Percentiles rank a stretch among this genome's conserved stretches.
Conservation (phyloP, 1,140 invertebrate genomes). For the Meloidogyne floridensis region DNA sequence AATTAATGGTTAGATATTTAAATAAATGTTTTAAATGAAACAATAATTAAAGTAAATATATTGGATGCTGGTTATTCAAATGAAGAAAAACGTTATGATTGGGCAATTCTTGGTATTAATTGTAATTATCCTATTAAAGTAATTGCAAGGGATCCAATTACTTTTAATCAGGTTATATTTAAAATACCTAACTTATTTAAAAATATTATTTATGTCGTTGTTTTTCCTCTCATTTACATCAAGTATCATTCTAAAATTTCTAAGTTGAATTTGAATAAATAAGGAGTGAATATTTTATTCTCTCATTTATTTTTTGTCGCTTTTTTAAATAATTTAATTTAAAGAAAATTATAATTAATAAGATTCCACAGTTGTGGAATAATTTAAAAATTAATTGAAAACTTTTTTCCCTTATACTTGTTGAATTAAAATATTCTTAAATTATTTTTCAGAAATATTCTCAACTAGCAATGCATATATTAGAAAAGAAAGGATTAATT, state of each 20-base stretch:
- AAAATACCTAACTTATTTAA: no score
- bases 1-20: conserved; percentile 47
- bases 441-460: conserved; percentile 42
- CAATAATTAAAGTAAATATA: conserved; percentile 41
- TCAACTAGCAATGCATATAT: conserved; percentile 30
- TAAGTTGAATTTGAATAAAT: no score
- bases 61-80: conserved; percentile 48
- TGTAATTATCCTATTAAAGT: conserved; percentile 59
- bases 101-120: conserved; percentile 46
- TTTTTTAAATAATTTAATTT: no score
- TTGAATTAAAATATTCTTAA: no score
- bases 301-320: no score
- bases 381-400: no score
- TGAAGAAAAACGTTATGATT: conserved; percentile 34
- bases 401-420: neutral
- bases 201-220: no score
- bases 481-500: conserved; percentile 48
- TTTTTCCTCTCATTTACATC: no score
- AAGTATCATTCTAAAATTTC: no score
- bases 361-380: no score
- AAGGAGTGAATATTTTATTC: no score
- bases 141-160: conserved; percentile 54
- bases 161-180: conserved; percentile 43
- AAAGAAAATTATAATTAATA: no score
- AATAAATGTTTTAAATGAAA: neutral